Percentiles rank a stretch among this genome's conserved stretches.
Conservation (phyloP, 2,888 invertebrate genomes). For the Latrodectus hesperus region DNA sequence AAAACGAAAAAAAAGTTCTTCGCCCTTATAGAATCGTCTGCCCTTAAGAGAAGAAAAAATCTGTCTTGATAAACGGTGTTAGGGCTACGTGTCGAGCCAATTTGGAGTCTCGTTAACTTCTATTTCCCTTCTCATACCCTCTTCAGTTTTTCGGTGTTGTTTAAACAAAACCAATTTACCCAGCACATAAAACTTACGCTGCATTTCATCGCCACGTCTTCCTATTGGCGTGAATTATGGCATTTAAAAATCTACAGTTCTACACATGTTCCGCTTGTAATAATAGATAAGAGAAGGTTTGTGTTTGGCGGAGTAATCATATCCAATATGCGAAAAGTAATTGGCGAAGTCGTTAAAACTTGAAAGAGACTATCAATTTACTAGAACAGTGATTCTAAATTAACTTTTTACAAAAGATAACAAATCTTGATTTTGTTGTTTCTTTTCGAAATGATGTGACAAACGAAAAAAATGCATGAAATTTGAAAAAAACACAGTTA, state of each 20-base stretch:
- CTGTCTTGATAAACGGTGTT: conserved; percentile 20
- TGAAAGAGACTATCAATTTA: not conserved
- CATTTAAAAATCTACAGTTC: not conserved
- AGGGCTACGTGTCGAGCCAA: conserved; percentile 41
- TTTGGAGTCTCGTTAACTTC: conserved; percentile 65
- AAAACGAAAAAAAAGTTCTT: not conserved
- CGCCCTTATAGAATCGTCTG: not conserved
- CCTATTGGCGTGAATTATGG: conserved; percentile 6
- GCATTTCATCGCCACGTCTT: conserved; percentile 37
- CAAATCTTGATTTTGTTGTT: no score
- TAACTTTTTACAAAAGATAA: no score
- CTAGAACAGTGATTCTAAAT: no score
- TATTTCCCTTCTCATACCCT: conserved; percentile 37
- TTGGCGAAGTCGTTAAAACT: not conserved
- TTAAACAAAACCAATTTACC: conserved; percentile 64
- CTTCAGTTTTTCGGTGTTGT: conserved; percentile 16
- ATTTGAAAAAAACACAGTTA: no score
- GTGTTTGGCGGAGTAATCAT: not conserved
- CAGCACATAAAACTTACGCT: conserved; percentile 44
- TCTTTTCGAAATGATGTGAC: no score
- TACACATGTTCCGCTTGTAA: conserved; percentile 10
- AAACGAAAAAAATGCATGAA: no score
- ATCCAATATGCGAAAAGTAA: conserved; percentile 33
- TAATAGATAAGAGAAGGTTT: not conserved
- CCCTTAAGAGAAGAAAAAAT: conserved; percentile 1